Evolutionary conservation across 2,797 vertebrate genomes (phyloP), one percentile per base, ranked within the genome.

Genomic region (Delichon dasypus): DNA sequence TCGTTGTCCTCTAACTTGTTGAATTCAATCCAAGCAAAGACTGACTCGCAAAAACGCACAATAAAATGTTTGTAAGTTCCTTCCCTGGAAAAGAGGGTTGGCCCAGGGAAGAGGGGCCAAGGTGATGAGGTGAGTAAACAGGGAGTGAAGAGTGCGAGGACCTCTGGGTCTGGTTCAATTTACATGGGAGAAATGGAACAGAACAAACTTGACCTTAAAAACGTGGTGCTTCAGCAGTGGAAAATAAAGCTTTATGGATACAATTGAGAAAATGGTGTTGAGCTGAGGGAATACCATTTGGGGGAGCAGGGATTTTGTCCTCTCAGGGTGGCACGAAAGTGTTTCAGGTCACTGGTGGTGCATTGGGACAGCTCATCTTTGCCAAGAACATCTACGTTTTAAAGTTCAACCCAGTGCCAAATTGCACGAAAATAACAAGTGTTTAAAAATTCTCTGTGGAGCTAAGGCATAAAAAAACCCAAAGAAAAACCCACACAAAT

Each of bases 401-500:
- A 19, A 64, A 74, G 65, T 32, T 13, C 11, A 18, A 48, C 65
- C 20, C 13, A 36, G 48, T 53, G 44, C 9, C 20, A 88, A 80
- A 80, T 13, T 51, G 17, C 54, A 62, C 9, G 19, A 72, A 81
- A 82, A 65, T 32, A 81, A 12, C 27, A 73, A 42, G n/a, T 19
- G 7, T 71, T 74, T 51, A 64, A 85, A 93, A 73, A 85, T 38
- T 54, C 21, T 76, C 19, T 1, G 1, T 36, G 50, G 22, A 75
- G 5, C 2, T 36, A 13, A 71, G 64, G 25, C 1, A 9, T 32
- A 40, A 10, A 53, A 84, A 84, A 75, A n/a, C 13, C 7, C 11
- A 68, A 44, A 40, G 5, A 21, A 27, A 77, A 65, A 7, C 0
- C 0, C 9, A 6, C 22, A 58, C 10, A 18, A 36, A 71, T 1